Base-by-base conservation (phyloP, 2,113 vertebrate genomes). In the Polypterus bichir region DNA sequence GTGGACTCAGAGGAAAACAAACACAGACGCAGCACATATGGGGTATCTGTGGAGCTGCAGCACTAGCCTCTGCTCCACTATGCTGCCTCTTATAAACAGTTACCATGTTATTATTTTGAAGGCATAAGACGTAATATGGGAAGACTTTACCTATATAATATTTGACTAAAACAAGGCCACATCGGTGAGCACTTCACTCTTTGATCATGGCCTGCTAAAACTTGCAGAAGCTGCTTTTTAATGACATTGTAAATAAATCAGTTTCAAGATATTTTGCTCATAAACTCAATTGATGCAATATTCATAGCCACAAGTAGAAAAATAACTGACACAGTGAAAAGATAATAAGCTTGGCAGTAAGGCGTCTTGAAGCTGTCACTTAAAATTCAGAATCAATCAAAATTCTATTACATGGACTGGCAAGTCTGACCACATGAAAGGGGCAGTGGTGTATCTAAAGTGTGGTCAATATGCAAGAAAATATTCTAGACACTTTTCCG, bases 301-400 rank as follows among this genome's bases (percentile, higher is more conserved):
- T 55, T 55, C 54, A 55, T 6, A 27, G 54, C 9, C 54, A 55
- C 54, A 9, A 55, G 54, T 55, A 3, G 10, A 55, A 55, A 55
- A 55, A 11, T 10, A 55, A 55, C 54, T 55, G 54, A 55, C 54
- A 55, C 9, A 10, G 54, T 55, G 9, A 27, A 55, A 55, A 55
- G 10, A 55, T 55, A 55, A 55, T 55, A 27, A 55, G 54, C 54
- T 27, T 10, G 54, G 54, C 54, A 55, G 44, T 55, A 55, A 55
- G 44, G 10, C 10, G 5, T 27, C 54, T 55, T 27, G 44, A 55
- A 57, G 56, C n/a, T 57, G 56, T 57, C 56, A 45, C 56, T 57
- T 11, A 57, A 57, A 57, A 57, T 57, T 57, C 56, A 4, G n/a
- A 57, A 57, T 57, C 56, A 57, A 57, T 57, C 56, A 57, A 57